Conservation (phyloP, 2,113 vertebrate species). For the Regulus satrapa region DNA sequence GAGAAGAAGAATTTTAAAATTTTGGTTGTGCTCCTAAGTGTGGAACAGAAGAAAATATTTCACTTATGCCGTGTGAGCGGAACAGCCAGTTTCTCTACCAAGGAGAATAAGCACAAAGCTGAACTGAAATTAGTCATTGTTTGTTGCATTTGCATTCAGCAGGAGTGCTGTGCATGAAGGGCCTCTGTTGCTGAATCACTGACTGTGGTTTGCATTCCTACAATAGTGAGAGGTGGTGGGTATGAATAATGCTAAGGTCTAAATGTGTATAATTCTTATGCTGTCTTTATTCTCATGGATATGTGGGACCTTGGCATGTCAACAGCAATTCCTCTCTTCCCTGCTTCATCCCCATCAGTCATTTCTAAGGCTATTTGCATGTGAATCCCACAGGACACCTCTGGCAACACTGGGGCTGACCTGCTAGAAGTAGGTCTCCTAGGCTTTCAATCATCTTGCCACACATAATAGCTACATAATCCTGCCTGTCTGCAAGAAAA, state of each 20-base stretch:
- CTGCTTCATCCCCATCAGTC: background rate
- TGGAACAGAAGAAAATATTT: background rate
- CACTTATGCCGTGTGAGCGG: background rate
- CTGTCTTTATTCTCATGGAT: conserved; percentile 27
- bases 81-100: background rate
- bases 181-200: background rate
- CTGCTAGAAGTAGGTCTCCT: conserved; percentile 57
- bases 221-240: background rate
- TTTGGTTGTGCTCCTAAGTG: background rate
- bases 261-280: background rate
- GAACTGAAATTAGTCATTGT: conserved; percentile 41
- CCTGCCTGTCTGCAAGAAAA: conserved; percentile 35
- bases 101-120: conserved; percentile 8
- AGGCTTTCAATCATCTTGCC: conserved; percentile 59
- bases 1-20: background rate
- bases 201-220: background rate
- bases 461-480: conserved; percentile 62
- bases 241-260: conserved; percentile 22
- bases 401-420: conserved; percentile 52
- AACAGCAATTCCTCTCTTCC: conserved; percentile 46
- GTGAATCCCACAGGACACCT: conserved; percentile 67
- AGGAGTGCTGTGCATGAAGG: background rate
- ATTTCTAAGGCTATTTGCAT: conserved; percentile 73
- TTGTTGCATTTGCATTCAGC: conserved; percentile 39
- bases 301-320: conserved; percentile 59